Evolutionary conservation across 2,888 invertebrate species (phyloP).

Genomic region (Clunio marinus): DNA sequence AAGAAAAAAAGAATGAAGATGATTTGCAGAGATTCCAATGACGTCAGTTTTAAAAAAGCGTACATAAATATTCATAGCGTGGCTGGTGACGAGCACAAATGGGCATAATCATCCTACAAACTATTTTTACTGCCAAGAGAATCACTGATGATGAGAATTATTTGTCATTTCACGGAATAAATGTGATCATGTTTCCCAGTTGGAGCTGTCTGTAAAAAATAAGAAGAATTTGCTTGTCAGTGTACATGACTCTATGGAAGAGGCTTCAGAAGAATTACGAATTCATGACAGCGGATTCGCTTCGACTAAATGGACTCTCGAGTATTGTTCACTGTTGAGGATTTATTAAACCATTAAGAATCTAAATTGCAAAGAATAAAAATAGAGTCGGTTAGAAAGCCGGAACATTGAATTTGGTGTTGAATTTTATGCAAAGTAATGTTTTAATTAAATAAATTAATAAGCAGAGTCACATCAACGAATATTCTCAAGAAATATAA

Average conservation of each 20-base stretch:
- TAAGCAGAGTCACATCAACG: too few relatives aligned
- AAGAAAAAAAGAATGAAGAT: neutral
- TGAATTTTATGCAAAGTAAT: constrained; percentile 5
- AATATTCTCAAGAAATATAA: too few relatives aligned
- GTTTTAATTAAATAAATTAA: constrained; percentile 3
- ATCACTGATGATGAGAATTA: neutral
- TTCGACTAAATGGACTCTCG: neutral
- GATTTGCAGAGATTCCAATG: constrained; percentile 31
- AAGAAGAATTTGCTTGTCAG: neutral
- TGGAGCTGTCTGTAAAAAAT: too few relatives aligned
- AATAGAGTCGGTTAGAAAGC: too few relatives aligned
- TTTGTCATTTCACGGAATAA: neutral
- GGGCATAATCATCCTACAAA: neutral
- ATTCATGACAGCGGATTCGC: neutral
- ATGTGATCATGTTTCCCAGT: too few relatives aligned
- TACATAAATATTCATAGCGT: neutral
- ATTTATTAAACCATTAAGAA: neutral
- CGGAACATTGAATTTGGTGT: too few relatives aligned
- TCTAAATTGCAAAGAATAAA: neutral
- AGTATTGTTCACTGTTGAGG: too few relatives aligned
- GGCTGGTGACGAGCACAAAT: neutral
- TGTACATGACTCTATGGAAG: neutral
- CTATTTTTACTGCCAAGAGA: neutral
- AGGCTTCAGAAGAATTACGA: neutral
- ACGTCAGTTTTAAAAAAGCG: neutral